phyloP scores from a whole-genome alignment of 2,797 vertebrate genomes.

The Parauchenoglanis punctatus region DNA sequence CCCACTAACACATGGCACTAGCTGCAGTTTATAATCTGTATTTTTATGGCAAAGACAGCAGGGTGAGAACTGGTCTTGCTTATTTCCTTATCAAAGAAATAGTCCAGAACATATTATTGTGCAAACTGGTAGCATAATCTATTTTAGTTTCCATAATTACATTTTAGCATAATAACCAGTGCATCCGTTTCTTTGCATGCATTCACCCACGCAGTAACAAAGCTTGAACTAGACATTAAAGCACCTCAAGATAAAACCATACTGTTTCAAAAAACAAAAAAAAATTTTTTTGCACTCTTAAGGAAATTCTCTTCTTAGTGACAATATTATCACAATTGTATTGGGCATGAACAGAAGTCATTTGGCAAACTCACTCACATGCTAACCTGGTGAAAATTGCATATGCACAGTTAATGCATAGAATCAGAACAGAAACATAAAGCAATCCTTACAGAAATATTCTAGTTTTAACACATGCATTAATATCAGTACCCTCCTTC shows the following conservation, averaged over 20 bases:
- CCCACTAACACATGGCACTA: not conserved
- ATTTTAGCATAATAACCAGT: not conserved
- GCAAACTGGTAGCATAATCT: not conserved
- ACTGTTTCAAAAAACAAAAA: not conserved
- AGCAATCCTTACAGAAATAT: not conserved
- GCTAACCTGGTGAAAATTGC: not conserved
- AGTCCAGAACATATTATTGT: not conserved
- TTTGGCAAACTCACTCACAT: not conserved
- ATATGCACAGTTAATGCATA: not conserved
- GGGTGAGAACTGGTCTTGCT: not conserved
- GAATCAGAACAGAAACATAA: not conserved
- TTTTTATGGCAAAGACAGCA: not conserved
- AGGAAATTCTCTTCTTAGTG: not conserved
- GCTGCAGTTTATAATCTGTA: not conserved
- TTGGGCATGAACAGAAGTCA: not conserved
- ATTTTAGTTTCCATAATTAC: not conserved
- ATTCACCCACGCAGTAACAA: not conserved
- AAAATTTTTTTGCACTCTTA: not conserved
- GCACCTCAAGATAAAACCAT: not conserved
- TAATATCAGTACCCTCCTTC: not conserved
- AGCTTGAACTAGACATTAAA: conserved; percentile 7
- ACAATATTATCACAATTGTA: not conserved
- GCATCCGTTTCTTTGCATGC: not conserved
- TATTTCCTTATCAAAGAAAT: not conserved
- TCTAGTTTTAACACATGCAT: not conserved